Percentiles rank a stretch among this genome's conserved stretches.
Evolutionary conservation across 2,888 invertebrate genomes (phyloP).

Genomic region (Periphyllus acericola): DNA sequence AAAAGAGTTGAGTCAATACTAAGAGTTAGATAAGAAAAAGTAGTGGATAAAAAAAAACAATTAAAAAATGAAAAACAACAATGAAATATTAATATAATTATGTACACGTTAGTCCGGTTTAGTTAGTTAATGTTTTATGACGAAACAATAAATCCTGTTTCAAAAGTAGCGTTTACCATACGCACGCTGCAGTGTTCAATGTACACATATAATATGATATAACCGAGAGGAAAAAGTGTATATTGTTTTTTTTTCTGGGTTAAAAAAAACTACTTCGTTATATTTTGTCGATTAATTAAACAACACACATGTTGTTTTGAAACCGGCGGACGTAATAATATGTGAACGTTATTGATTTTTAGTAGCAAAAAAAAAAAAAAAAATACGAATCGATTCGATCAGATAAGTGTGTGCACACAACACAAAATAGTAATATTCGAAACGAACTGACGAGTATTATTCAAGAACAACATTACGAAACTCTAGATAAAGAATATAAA

Average conservation of each 20-base stretch:
- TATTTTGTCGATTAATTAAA: neutral
- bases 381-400: neutral
- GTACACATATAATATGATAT: neutral
- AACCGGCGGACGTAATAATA: neutral
- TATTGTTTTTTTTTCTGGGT: neutral
- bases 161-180: neutral
- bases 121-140: neutral
- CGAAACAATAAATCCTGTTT: conserved; percentile 11
- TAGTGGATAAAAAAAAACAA: neutral
- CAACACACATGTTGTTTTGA: neutral
- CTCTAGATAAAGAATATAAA: neutral
- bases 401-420: too few species aligned
- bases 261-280: neutral
- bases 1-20: too few species aligned
- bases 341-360: neutral
- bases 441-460: neutral
- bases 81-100: neutral
- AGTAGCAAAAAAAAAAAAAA: neutral
- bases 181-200: neutral
- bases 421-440: neutral
- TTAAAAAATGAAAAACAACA: neutral
- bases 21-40: too few species aligned
- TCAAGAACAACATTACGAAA: neutral
- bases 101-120: conserved; percentile 23
- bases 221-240: neutral